Evolutionary conservation across 2,113 vertebrate species (phyloP).

Genomic region (Recurvirostra avosetta): DNA sequence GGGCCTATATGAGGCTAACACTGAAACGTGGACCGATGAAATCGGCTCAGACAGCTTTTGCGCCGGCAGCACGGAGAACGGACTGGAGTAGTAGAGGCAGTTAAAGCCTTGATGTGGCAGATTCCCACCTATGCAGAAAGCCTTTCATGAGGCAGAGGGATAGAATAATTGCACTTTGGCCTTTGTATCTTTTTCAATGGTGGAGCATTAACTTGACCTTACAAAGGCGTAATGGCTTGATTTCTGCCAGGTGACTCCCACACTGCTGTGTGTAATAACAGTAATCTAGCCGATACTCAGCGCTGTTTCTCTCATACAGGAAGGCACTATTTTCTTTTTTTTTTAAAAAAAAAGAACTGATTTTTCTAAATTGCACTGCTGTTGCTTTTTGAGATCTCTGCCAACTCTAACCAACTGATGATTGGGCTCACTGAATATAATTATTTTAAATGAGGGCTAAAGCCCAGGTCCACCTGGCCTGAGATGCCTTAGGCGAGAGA

Average conservation of each 20-base stretch:
- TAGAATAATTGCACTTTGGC: neutral
- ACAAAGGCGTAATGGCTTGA: neutral
- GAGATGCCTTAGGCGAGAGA: neutral
- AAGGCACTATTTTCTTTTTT: neutral
- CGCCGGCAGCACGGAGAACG: fast-evolving
- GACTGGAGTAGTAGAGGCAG: neutral
- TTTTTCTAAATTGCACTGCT: neutral
- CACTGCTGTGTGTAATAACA: neutral
- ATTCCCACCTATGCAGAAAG: neutral
- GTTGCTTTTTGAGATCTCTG: neutral
- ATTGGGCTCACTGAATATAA: neutral
- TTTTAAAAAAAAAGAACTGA: neutral
- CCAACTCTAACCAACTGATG: neutral
- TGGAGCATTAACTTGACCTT: neutral
- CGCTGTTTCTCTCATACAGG: neutral
- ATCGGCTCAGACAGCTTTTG: fast-evolving
- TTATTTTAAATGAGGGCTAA: neutral
- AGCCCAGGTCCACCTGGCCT: neutral
- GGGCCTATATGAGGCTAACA: neutral
- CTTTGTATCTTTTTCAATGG: neutral
- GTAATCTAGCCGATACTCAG: neutral
- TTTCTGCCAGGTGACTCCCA: neutral
- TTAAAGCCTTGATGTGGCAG: neutral
- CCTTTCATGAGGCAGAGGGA: neutral
- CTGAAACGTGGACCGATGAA: neutral